Percentiles rank a stretch among this genome's conserved stretches.
Evolutionary conservation across 2,888 invertebrate species (phyloP).

Genomic region (Dermolepida albohirtum): DNA sequence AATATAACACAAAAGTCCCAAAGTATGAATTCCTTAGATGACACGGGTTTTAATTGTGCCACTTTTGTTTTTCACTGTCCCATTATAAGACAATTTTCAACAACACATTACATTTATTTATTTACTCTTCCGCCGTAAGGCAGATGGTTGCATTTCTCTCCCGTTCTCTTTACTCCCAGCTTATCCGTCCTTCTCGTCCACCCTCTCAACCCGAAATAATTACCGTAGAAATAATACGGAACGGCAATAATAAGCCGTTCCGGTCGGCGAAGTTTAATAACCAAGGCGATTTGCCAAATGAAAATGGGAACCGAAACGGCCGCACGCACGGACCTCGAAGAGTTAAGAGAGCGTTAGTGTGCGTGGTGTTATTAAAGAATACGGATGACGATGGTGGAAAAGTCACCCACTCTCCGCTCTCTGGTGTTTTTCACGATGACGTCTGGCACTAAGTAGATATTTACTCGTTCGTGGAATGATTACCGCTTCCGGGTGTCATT

Average conservation of each 20-base stretch:
- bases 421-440: slow-evolving; percentile 27
- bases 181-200: slow-evolving; percentile 2
- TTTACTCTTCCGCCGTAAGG: slow-evolving; percentile 26
- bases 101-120: slow-evolving; percentile 33
- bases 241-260: slow-evolving; percentile 37
- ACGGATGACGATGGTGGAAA: slow-evolving; percentile 8
- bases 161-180: neutral
- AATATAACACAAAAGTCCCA: neutral
- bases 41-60: slow-evolving; percentile 18
- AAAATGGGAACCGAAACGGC: slow-evolving; percentile 25
- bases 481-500: slow-evolving; percentile 36
- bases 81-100: slow-evolving; percentile 18
- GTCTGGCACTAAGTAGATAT: slow-evolving; percentile 31
- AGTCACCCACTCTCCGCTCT: slow-evolving; percentile 2
- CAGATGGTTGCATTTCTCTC: slow-evolving; percentile 25
- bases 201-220: slow-evolving; percentile 28
- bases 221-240: slow-evolving; percentile 37
- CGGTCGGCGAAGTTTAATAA: slow-evolving; percentile 39
- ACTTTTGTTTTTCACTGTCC: slow-evolving; percentile 12
- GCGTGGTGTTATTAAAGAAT: slow-evolving; percentile 24
- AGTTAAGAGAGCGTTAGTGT: neutral
- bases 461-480: slow-evolving; percentile 31
- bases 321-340: slow-evolving; percentile 19
- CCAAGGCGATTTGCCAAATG: slow-evolving; percentile 37
- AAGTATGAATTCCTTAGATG: slow-evolving; percentile 8